Evolutionary conservation across 37 sponge, comb jelly and placozoan species (phyloP), one percentile per base, ranked within the genome.

Genomic region (Sycon ciliatum): DNA sequence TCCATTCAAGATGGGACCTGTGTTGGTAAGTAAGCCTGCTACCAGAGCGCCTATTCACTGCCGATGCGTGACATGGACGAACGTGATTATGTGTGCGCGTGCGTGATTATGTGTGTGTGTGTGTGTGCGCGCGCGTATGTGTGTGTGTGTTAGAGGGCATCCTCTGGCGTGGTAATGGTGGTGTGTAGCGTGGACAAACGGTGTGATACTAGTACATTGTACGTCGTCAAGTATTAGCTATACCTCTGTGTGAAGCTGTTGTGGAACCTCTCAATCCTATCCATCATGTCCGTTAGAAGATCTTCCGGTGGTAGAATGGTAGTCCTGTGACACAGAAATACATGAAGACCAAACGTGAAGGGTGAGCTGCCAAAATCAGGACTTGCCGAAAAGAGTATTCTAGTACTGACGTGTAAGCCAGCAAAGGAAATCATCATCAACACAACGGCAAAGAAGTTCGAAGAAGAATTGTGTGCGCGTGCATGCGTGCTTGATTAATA

Each of bases 261-360:
- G 40, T 93, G 94, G 53, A 93, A 93, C 52, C 75, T 39, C 42
- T 70, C 75, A 33, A 93, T 76, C 29, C 60, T 57, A 1, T 76
- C 75, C 67, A 93, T 42, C 75, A 93, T 75, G 1, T 57, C 65
- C 3, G 75, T 65, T n/a, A 93, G 69, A 32, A 74, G 72, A 1
- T 78, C 76, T 32, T 78, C 78, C 4, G 83, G 66, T 2, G 94
- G 94, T 4, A 93, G 58, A 61, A 93, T 88, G 32, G 94, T 88
- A 34, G 74, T 87, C 67, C 90, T 87, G 23, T n/a, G 34, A n/a
- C n/a, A n/a, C n/a, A n/a, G n/a, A n/a, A n/a, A n/a, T n/a, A n/a
- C n/a, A n/a, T n/a, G n/a, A n/a, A n/a, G n/a, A n/a, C n/a, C n/a
- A n/a, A n/a, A n/a, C n/a, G n/a, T n/a, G n/a, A n/a, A n/a, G n/a